Evolutionary conservation across 2,888 invertebrate genomes (phyloP).

Genomic region (Auanema freiburgensis): DNA sequence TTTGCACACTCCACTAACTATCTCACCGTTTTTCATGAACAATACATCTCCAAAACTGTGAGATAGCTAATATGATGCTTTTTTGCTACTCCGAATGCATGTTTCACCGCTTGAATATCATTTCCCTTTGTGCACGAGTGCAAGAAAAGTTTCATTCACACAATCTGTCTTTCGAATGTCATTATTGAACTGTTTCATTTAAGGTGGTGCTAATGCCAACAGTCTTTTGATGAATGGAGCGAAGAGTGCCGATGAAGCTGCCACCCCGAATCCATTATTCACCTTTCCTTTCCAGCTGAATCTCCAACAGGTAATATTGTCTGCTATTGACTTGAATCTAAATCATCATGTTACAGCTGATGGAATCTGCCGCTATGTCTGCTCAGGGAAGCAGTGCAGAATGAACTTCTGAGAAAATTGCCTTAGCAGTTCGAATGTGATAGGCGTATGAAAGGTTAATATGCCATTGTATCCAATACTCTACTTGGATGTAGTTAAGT

Average conservation of each 20-base stretch:
- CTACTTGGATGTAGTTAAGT: too few relatives aligned
- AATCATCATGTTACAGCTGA: conserved; percentile 30
- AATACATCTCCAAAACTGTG: conserved; percentile 4
- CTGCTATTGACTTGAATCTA: conserved; percentile 1
- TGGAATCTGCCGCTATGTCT: conserved; percentile 41
- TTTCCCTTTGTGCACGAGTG: neutral
- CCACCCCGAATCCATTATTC: conserved; percentile 29
- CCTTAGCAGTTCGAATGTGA: neutral
- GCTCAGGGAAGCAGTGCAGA: conserved; percentile 15
- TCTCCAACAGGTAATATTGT: conserved; percentile 36
- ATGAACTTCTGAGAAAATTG: neutral
- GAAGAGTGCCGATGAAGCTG: conserved; percentile 37
- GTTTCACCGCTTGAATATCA: neutral
- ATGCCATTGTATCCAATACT: too few relatives aligned
- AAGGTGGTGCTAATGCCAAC: conserved; percentile 42
- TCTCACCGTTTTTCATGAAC: conserved; percentile 18
- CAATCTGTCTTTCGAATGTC: neutral
- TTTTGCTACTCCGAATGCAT: neutral
- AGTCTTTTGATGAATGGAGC: conserved; percentile 27
- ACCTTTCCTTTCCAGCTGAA: conserved; percentile 37
- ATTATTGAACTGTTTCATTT: conserved; percentile 3
- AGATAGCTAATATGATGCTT: conserved; percentile 7
- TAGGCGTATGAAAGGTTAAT: too few relatives aligned
- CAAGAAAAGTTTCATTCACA: conserved; percentile 4
- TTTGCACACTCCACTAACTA: conserved; percentile 14